Conservation (phyloP, 2,888 invertebrate species). For the Fragum fragum region DNA sequence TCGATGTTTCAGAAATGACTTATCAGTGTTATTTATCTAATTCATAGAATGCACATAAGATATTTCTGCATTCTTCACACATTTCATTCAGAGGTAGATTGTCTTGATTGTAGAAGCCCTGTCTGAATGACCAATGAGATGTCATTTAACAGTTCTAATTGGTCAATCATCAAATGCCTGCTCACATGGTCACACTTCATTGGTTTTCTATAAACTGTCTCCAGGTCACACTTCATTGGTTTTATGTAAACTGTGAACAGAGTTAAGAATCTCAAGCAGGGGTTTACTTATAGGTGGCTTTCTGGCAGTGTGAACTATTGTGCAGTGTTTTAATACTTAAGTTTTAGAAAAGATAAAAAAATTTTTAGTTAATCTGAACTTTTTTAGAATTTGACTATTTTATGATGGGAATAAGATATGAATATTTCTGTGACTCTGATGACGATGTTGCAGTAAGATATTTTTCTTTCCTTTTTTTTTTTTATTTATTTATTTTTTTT, state of each 20-base stretch:
- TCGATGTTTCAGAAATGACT: too few species aligned
- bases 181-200: not conserved
- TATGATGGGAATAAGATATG: slow-evolving; percentile 24
- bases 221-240: not conserved
- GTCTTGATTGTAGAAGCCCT: too few species aligned
- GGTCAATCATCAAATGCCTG: not conserved
- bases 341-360: not conserved
- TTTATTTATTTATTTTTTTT: too few species aligned
- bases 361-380: not conserved
- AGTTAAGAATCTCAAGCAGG: not conserved
- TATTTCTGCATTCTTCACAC: too few species aligned
- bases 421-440: slow-evolving; percentile 31
- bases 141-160: not conserved
- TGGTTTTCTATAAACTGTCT: not conserved
- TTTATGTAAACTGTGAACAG: not conserved
- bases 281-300: not conserved
- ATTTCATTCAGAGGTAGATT: not conserved
- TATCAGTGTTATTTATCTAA: too few species aligned
- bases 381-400: not conserved
- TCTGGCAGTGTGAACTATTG: not conserved
- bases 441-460: slow-evolving; percentile 9
- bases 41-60: too few species aligned
- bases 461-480: too few species aligned
- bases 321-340: not conserved
- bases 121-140: not conserved